Base-by-base conservation (phyloP, 2,888 invertebrate genomes). In the Lepidocyrtinus sp. region DNA sequence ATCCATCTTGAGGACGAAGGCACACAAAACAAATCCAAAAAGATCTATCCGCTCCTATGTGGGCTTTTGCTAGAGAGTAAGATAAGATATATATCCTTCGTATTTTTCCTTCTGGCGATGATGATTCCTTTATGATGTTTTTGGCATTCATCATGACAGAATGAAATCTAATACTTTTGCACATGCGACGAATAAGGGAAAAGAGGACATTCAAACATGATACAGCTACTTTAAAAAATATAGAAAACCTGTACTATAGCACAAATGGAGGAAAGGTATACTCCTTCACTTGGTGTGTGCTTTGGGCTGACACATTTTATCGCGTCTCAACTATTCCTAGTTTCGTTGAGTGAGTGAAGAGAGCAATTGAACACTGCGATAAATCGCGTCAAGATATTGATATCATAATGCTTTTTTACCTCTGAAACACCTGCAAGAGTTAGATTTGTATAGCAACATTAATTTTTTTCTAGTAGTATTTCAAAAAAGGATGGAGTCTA, bases 161-260 rank as follows among this genome's bases (percentile, higher is more conserved):
- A 76, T 62, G 76, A 36, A 76, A 76, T 76, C 76, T 25, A 76
- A 76, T 76, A 76, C 76, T 70, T 70, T 70, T 64, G 45, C 70
- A 76, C 70, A 70, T 63, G 55, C 24, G 76, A 70, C 76, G 27
- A 70, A 76, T 70, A 76, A 76, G 76, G 76, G 55, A 76, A 76
- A 76, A 76, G 76, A 76, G 76, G 76, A 76, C 76, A 76, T 69
- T 69, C 70, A 76, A 76, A 76, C 69, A 70, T 69, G 75, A 75
- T 75, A 75, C 68, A 64, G 76, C 76, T 76, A 76, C 76, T 76
- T 76, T 63, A 63, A 24, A 64, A 19, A 73, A n/a, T 59, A 61
- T n/a, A 64, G 19, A 26, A 36, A 36, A 50, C 50, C 15, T 50
- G 50, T 50, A 50, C n/a, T 50, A 50, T 50, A n/a, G 50, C 12